phyloP scores from a whole-genome alignment of 2,888 invertebrate species.

The Mamestra brassicae region DNA sequence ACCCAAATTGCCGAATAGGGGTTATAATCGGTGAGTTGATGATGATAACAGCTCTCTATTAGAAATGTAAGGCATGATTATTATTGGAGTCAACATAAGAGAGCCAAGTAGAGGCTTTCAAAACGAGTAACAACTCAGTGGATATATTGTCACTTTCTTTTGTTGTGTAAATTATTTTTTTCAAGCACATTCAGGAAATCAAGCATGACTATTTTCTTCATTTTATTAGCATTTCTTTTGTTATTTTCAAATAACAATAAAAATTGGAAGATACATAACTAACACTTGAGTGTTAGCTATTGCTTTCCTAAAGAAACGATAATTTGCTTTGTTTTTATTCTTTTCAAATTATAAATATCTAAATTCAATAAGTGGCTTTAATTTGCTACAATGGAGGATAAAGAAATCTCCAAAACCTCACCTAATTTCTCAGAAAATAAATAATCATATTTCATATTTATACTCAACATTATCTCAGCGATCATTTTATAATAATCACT shows the following conservation, averaged over 20 bases:
- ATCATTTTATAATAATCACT: constrained; percentile 13
- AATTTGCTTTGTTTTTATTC: constrained; percentile 23
- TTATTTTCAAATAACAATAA: constrained; percentile 6
- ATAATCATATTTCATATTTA: constrained; percentile 1
- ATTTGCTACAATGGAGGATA: not conserved
- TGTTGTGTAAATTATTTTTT: not conserved
- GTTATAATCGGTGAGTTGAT: constrained; percentile 95
- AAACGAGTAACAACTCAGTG: constrained; percentile 65
- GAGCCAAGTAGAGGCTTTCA: constrained; percentile 85
- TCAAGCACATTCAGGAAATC: not conserved
- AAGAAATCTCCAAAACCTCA: not conserved
- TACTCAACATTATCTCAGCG: constrained; percentile 1
- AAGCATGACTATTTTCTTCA: constrained; percentile 9
- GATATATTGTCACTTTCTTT: constrained; percentile 44
- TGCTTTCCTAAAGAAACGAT: not conserved
- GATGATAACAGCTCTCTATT: constrained; percentile 85
- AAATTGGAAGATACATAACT: not conserved
- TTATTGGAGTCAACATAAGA: constrained; percentile 75
- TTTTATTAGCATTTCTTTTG: constrained; percentile 17
- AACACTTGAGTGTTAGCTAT: constrained; percentile 12
- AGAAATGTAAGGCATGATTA: constrained; percentile 82
- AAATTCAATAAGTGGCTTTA: not conserved
- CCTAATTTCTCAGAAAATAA: not conserved
- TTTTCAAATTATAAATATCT: constrained; percentile 21
- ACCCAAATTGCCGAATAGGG: constrained; percentile 95